These are phyloP conservation scores for Noctua comes DNA, from an alignment of 2,888 invertebrate species.

Conservation along the genomic window DNA sequence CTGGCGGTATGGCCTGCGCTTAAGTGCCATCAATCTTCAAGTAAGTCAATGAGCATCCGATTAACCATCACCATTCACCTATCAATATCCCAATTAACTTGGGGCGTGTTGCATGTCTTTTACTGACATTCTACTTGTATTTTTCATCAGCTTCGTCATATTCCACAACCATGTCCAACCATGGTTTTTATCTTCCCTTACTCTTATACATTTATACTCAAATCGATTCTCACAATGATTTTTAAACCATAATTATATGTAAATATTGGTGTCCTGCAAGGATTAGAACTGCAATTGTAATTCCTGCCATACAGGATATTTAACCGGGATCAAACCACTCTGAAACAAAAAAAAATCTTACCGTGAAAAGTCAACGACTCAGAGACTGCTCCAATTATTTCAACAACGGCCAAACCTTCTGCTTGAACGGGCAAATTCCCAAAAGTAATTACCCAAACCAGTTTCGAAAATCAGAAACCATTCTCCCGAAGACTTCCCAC, in stretches of 20 bases:
- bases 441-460: background rate
- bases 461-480: constrained; percentile 9
- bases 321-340: background rate
- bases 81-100: background rate
- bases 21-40: background rate
- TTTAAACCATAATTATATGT: background rate
- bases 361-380: background rate
- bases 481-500: constrained; percentile 27
- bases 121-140: too few species aligned
- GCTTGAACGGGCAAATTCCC: background rate
- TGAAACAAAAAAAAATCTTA: background rate
- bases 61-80: background rate
- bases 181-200: background rate
- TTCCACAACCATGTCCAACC: background rate
- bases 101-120: too few species aligned
- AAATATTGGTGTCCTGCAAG: background rate
- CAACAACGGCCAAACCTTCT: background rate
- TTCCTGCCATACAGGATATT: background rate
- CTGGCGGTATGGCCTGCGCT: too few species aligned
- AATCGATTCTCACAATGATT: too few species aligned
- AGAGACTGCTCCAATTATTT: too few species aligned
- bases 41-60: too few species aligned
- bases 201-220: too few species aligned
- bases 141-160: too few species aligned
- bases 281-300: background rate